Conservation (phyloP, 2,797 vertebrate species). For the Champsocephalus gunnari region DNA sequence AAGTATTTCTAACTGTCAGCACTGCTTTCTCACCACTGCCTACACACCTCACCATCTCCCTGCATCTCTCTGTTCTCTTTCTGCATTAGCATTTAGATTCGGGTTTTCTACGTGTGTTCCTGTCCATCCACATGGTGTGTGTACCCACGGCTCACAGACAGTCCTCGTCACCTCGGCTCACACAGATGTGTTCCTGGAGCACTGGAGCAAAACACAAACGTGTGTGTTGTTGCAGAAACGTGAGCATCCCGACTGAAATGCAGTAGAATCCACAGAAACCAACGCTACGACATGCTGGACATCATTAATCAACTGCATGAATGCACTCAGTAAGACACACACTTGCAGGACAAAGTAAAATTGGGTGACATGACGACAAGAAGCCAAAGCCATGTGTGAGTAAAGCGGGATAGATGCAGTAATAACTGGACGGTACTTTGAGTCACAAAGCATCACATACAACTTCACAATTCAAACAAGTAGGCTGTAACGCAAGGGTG, state of each 20-base stretch:
- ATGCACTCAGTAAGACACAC: background rate
- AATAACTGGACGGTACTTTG: no score
- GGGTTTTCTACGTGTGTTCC: slow-evolving; percentile 31
- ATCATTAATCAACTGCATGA: background rate
- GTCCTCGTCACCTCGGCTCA: slow-evolving; percentile 23
- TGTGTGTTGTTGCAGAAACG: slow-evolving; percentile 24
- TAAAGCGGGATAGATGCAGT: no score
- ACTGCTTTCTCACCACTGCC: background rate
- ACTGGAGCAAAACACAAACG: slow-evolving; percentile 31
- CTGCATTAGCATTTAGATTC: slow-evolving; percentile 69
- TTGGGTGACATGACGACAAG: background rate
- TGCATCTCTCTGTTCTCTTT: slow-evolving; percentile 2
- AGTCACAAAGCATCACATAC: no score
- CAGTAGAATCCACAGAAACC: background rate
- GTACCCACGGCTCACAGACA: slow-evolving; percentile 20
- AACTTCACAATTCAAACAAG: no score
- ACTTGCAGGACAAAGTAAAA: background rate
- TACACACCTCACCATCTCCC: background rate
- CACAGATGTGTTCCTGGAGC: slow-evolving; percentile 41
- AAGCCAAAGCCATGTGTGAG: background rate
- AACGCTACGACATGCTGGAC: background rate
- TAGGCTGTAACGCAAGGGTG: no score
- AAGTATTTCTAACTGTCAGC: background rate
- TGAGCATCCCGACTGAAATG: slow-evolving; percentile 4
- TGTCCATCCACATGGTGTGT: slow-evolving; percentile 40